A percentile compares a stretch with the other conserved stretches of the same genome.
Conservation (phyloP, 2,797 vertebrate genomes). For the Telmatherina bonti region DNA sequence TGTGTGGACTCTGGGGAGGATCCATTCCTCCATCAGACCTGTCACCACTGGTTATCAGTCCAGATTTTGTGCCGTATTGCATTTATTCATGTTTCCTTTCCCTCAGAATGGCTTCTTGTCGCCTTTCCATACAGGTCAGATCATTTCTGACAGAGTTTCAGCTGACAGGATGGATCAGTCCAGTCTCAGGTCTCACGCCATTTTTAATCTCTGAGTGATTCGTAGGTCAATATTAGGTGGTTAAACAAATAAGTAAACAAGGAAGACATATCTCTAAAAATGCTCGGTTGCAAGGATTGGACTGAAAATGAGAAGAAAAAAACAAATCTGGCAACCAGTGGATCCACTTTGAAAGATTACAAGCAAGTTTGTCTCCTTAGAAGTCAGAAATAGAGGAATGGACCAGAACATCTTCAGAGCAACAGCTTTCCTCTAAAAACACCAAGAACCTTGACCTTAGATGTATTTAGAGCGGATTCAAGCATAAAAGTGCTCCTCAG, state of each 20-base stretch:
- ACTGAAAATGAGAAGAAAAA: background rate
- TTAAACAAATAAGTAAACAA: no score
- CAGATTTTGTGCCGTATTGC: background rate
- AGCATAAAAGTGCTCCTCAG: conserved; percentile 4
- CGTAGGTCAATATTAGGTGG: no score
- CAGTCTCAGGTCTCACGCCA: background rate
- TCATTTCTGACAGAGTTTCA: background rate
- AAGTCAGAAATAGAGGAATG: background rate
- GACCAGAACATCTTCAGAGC: background rate
- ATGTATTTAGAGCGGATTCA: conserved; percentile 5
- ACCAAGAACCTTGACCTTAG: background rate
- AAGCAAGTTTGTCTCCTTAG: background rate
- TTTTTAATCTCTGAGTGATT: no score
- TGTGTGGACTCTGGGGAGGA: background rate
- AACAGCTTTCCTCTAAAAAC: background rate
- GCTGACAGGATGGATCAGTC: background rate
- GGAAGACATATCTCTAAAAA: background rate
- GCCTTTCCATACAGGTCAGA: background rate
- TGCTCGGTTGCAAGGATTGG: background rate
- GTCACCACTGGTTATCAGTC: no score
- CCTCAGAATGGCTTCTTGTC: background rate
- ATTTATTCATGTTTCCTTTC: background rate
- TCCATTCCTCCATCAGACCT: background rate
- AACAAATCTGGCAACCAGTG: background rate
- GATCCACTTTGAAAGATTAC: background rate